Evolutionary conservation across 35 echinoderm and acorn worm species (phyloP).

Genomic region (Antedon bifida): DNA sequence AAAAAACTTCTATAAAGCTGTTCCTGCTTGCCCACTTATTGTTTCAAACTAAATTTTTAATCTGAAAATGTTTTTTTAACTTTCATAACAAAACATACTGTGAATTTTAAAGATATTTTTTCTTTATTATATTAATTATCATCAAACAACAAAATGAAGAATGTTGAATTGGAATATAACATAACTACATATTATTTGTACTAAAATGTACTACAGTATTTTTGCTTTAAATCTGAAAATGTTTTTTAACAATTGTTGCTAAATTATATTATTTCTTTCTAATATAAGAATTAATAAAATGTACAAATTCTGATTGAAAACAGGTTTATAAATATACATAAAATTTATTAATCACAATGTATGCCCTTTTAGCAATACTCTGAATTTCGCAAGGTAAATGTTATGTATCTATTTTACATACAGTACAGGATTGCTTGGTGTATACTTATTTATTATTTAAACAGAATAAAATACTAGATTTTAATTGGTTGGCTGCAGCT

Average conservation of each 20-base stretch:
- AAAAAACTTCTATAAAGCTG: no score
- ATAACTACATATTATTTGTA: no score
- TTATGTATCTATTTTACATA: not conserved
- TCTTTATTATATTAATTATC: no score
- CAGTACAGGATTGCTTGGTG: not conserved
- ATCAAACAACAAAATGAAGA: no score
- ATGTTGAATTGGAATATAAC: no score
- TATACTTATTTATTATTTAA: not conserved
- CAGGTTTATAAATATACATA: not conserved
- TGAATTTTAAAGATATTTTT: no score
- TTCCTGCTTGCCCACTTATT: no score
- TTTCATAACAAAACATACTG: no score
- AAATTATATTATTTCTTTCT: not conserved
- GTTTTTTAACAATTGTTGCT: no score
- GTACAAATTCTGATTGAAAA: not conserved
- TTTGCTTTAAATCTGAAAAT: not conserved
- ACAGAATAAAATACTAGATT: slow-evolving; percentile 25
- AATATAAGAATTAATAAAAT: not conserved
- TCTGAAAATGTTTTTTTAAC: no score
- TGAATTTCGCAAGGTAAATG: not conserved
- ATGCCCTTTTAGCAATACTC: not conserved
- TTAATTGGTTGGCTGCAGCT: slow-evolving; percentile 61
- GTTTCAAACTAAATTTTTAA: no score
- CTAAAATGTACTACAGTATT: not conserved
- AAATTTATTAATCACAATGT: not conserved